A percentile compares a stretch with the other conserved stretches of the same genome.
Conservation (phyloP, 1,140 invertebrate genomes). For the Metaphire vulgaris region DNA sequence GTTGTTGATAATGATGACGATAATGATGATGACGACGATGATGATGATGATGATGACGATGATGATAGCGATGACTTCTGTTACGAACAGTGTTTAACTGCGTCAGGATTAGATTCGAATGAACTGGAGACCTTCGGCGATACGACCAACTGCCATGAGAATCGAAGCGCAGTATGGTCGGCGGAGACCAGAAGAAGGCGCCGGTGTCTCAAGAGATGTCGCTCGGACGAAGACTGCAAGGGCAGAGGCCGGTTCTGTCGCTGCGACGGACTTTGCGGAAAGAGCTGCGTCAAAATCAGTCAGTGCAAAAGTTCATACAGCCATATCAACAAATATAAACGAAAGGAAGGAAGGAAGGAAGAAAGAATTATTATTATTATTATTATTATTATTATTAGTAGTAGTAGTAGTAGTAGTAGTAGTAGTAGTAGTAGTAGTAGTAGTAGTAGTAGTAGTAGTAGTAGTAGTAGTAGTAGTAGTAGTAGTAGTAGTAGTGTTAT, state of each 20-base stretch:
- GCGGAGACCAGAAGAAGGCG: too few species aligned
- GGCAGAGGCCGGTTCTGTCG: conserved; percentile 93
- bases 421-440: too few species aligned
- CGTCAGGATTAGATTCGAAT: background rate
- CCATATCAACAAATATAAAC: background rate
- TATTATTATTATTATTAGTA: background rate
- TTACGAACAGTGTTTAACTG: too few species aligned
- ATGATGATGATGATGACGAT: too few species aligned
- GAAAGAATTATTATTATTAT: background rate
- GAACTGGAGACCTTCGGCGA: background rate
- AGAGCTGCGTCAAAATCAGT: conserved; percentile 77
- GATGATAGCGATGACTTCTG: too few species aligned
- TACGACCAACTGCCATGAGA: too few species aligned
- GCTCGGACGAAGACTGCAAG: conserved; percentile 85
- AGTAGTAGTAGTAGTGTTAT: too few species aligned
- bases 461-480: too few species aligned
- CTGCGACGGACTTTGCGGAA: conserved; percentile 90
- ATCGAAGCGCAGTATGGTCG: background rate
- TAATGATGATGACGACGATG: too few species aligned
- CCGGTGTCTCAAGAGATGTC: conserved; percentile 80
- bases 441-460: too few species aligned
- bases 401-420: too few species aligned
- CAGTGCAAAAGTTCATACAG: background rate
- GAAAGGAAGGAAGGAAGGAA: background rate
- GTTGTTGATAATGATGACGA: too few species aligned